Conservation (phyloP, 1,140 invertebrate genomes). For the Zelostemma sp. region DNA sequence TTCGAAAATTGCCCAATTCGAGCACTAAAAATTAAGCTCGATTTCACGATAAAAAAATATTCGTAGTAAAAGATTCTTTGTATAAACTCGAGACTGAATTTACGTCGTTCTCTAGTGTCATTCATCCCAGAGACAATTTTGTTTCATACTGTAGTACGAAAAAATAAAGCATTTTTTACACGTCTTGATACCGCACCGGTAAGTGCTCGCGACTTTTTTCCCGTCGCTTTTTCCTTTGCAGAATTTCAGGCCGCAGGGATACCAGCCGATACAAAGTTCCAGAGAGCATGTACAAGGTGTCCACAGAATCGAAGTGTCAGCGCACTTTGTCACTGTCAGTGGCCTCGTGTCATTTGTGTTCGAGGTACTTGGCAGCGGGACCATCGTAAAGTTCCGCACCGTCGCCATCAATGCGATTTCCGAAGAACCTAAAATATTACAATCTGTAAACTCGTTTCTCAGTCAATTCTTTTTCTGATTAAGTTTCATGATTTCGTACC, state of each 20-base stretch:
- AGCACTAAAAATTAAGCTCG: neutral
- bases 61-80: neutral
- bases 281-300: constrained; percentile 83
- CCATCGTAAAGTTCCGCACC: constrained; percentile 72
- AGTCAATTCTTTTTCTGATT: constrained; percentile 7
- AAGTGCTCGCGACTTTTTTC: constrained; percentile 74
- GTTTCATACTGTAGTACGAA: constrained; percentile 85
- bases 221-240: constrained; percentile 82
- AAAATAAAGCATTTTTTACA: constrained; percentile 91
- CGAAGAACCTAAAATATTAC: constrained; percentile 70
- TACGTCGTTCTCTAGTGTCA: constrained; percentile 70
- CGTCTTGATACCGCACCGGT: constrained; percentile 95
- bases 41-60: neutral
- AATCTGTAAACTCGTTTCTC: no score
- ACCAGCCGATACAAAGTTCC: constrained; percentile 86
- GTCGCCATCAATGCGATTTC: constrained; percentile 71
- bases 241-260: constrained; percentile 94
- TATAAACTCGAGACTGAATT: constrained; percentile 15
- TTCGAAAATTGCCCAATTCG: neutral
- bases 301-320: constrained; percentile 76
- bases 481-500: constrained; percentile 70
- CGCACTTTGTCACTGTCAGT: constrained; percentile 69
- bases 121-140: constrained; percentile 90
- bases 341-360: constrained; percentile 54
- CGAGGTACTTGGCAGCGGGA: constrained; percentile 52